phyloP scores from a whole-genome alignment of 2,888 invertebrate genomes.

The Bibio marci region DNA sequence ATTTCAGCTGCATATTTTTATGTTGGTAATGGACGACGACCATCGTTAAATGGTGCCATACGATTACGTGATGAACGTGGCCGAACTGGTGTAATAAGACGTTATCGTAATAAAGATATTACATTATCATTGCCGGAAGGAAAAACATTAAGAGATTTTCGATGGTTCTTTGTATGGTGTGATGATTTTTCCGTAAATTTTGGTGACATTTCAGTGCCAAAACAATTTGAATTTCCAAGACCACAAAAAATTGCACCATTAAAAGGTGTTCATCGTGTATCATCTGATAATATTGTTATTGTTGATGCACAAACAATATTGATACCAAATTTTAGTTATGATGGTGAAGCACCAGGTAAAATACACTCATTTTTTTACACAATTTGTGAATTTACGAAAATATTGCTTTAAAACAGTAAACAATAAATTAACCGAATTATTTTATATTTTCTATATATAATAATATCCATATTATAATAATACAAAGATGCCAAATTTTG shows the following conservation, averaged over 20 bases:
- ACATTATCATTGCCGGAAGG: constrained; percentile 78
- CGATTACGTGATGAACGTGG: constrained; percentile 73
- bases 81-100: constrained; percentile 54
- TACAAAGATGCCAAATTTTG: constrained; percentile 76
- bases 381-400: neutral
- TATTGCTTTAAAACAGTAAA: neutral
- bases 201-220: constrained; percentile 69
- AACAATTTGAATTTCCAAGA: constrained; percentile 59
- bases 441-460: neutral
- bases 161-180: constrained; percentile 86
- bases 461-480: neutral
- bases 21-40: constrained; percentile 54
- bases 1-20: constrained; percentile 77
- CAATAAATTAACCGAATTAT: no score
- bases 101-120: constrained; percentile 65
- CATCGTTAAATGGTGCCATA: constrained; percentile 46
- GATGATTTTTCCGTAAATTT: constrained; percentile 83
- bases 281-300: constrained; percentile 72
- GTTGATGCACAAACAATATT: constrained; percentile 87
- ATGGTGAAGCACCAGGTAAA: constrained; percentile 81
- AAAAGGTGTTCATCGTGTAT: constrained; percentile 65
- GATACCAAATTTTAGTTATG: constrained; percentile 78
- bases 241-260: constrained; percentile 65
- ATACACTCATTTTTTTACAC: neutral
- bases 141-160: constrained; percentile 61